These are phyloP conservation scores for Amiota mariae DNA, from an alignment of 2,888 invertebrate species.

Conservation along the genomic window DNA sequence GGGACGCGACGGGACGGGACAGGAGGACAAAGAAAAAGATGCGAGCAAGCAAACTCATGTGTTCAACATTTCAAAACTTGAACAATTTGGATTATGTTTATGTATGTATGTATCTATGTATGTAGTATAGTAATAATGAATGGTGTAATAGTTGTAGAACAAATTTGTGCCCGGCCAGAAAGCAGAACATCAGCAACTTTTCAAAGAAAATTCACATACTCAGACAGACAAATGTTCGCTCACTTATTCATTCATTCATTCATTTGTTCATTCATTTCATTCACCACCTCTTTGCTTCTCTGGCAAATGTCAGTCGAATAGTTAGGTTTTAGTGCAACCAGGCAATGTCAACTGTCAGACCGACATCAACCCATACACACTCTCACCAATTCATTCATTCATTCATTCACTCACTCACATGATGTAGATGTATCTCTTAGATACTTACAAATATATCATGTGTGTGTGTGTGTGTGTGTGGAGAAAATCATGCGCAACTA, in stretches of 20 bases:
- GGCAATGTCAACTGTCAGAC: slow-evolving; percentile 32
- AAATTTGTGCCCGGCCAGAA: neutral
- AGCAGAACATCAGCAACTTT: slow-evolving; percentile 3
- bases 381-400: no score
- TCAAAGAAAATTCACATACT: slow-evolving; percentile 10
- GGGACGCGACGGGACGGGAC: no score
- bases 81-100: slow-evolving; percentile 21
- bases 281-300: slow-evolving; percentile 8
- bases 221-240: neutral
- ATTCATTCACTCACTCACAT: neutral
- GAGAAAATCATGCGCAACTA: neutral
- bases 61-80: slow-evolving; percentile 23
- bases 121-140: neutral
- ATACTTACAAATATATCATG: neutral
- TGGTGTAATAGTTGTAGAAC: neutral
- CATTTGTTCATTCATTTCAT: slow-evolving; percentile 13
- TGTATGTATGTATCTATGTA: neutral
- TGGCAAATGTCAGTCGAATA: neutral
- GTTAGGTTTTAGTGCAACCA: neutral
- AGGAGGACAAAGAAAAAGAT: neutral
- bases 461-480: neutral
- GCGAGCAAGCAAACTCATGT: slow-evolving; percentile 1
- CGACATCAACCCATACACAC: slow-evolving; percentile 22
- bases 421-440: slow-evolving; percentile 9
- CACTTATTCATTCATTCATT: slow-evolving; percentile 3